Conservation (phyloP, 2,113 vertebrate species). For the Phylloscopus whistleri region DNA sequence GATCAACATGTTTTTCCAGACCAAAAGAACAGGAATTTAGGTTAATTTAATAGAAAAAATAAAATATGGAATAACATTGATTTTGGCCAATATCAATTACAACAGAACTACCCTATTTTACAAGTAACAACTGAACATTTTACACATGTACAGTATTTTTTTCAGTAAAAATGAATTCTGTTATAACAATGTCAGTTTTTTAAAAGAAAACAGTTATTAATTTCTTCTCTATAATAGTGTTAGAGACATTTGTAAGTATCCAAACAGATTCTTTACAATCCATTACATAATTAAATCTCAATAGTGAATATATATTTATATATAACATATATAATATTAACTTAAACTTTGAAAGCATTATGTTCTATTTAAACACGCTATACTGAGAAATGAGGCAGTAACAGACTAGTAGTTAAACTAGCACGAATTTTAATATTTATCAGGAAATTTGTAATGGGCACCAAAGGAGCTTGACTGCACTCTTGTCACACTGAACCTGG, state of each 20-base stretch:
- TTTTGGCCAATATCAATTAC: slow-evolving; percentile 83
- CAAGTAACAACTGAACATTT: slow-evolving; percentile 83
- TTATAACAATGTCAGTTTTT: slow-evolving; percentile 76
- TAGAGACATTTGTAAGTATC: slow-evolving; percentile 77
- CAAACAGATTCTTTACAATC: slow-evolving; percentile 80
- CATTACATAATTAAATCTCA: slow-evolving; percentile 79
- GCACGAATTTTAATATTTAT: slow-evolving; percentile 44
- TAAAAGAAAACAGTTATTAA: slow-evolving; percentile 72
- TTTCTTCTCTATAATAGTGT: slow-evolving; percentile 74
- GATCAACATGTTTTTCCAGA: slow-evolving; percentile 68
- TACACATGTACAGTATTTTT: slow-evolving; percentile 86
- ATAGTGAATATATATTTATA: slow-evolving; percentile 82
- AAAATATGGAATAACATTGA: slow-evolving; percentile 83
- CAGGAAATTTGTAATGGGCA: slow-evolving; percentile 22
- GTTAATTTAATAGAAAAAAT: slow-evolving; percentile 87
- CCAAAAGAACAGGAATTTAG: slow-evolving; percentile 76
- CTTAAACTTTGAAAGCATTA: slow-evolving; percentile 80
- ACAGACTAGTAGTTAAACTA: slow-evolving; percentile 71
- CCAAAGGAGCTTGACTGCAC: not conserved
- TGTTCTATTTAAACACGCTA: slow-evolving; percentile 77
- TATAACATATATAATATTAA: slow-evolving; percentile 79
- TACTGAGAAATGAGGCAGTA: slow-evolving; percentile 72
- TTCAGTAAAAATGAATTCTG: slow-evolving; percentile 77
- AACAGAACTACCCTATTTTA: slow-evolving; percentile 83
- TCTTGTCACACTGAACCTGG: not conserved